Percentiles rank a stretch among this genome's conserved stretches.
Conservation (phyloP, 2,797 vertebrate species). For the Rousettus madagascariensis region DNA sequence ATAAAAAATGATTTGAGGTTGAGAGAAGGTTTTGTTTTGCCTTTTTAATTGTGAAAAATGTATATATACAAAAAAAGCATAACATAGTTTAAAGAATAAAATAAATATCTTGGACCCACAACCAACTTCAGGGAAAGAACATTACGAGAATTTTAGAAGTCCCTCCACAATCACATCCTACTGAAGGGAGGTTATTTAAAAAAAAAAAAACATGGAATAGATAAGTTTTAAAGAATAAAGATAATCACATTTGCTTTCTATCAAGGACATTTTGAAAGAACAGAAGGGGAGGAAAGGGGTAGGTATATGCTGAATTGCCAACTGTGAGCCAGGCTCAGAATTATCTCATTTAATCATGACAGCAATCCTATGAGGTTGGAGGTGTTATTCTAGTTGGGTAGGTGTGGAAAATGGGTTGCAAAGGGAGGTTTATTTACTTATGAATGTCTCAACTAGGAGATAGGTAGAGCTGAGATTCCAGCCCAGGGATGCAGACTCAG, state of each 20-base stretch:
- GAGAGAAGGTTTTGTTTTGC: not conserved
- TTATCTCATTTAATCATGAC: not conserved
- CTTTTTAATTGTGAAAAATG: not conserved
- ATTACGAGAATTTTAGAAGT: not conserved
- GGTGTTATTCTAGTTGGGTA: not conserved
- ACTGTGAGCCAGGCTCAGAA: not conserved
- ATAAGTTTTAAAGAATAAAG: accelerated
- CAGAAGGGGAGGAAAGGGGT: no score
- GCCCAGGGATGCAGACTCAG: not conserved
- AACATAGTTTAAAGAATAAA: not conserved
- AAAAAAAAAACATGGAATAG: no score
- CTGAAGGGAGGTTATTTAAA: not conserved
- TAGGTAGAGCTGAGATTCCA: not conserved
- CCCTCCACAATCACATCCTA: not conserved
- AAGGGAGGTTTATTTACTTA: not conserved
- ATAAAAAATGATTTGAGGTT: not conserved
- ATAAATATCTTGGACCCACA: not conserved
- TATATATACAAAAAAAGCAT: not conserved
- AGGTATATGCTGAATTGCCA: not conserved
- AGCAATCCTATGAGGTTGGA: not conserved
- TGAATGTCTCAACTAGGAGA: accelerated
- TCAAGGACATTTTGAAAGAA: not conserved
- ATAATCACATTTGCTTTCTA: accelerated
- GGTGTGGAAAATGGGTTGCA: not conserved
- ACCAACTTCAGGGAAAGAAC: not conserved